Percentiles rank a stretch among this genome's conserved stretches.
These are phyloP conservation scores for Anhinga anhinga DNA, from an alignment of 2,113 vertebrate genomes.

Conservation along the genomic window DNA sequence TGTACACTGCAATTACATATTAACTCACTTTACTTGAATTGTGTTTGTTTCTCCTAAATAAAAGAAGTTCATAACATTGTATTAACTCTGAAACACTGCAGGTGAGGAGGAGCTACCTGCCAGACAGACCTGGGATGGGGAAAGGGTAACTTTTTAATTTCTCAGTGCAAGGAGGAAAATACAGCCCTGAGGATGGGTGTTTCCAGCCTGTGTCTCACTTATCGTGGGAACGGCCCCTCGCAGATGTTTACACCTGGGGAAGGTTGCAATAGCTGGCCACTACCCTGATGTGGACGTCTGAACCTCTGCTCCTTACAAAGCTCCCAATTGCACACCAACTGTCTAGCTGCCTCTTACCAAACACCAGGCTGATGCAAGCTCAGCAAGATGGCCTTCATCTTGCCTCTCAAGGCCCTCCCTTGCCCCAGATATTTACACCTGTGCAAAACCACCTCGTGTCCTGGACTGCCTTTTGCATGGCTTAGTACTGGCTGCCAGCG, in stretches of 20 bases:
- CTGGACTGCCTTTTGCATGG: background rate
- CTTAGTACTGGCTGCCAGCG: background rate
- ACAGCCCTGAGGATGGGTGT: background rate
- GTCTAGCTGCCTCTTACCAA: background rate
- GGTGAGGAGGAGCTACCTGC: background rate
- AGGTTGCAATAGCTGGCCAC: background rate
- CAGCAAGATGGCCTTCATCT: background rate
- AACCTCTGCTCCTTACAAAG: background rate
- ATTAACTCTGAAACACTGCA: background rate
- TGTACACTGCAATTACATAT: background rate
- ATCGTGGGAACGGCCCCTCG: background rate
- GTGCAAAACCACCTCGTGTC: accelerated
- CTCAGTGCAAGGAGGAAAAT: background rate
- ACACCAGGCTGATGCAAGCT: background rate
- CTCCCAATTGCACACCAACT: background rate
- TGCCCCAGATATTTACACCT: background rate
- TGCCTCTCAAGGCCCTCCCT: background rate
- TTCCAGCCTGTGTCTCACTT: background rate
- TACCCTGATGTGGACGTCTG: accelerated
- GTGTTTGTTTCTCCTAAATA: background rate
- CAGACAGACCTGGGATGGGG: background rate
- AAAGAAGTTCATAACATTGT: background rate
- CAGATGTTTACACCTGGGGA: background rate
- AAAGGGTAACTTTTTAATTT: background rate
- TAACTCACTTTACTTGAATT: background rate